Evolutionary conservation across 2,113 vertebrate species (phyloP), one percentile per base, ranked within the genome.

Genomic region (Oryzias curvinotus): DNA sequence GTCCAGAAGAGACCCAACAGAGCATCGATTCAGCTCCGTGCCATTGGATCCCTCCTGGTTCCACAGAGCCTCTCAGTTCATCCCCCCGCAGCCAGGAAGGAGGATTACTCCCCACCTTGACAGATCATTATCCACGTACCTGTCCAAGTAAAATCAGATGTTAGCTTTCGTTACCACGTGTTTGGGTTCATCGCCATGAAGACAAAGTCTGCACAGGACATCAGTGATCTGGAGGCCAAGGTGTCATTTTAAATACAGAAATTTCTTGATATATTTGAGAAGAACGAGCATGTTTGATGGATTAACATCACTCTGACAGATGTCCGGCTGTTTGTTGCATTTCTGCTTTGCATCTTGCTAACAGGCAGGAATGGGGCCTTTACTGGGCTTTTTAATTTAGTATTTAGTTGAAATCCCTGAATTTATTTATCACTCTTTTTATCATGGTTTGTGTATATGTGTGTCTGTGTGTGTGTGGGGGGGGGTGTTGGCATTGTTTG

Each of bases 1-100:
- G 83, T 90, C 79, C 85, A 88, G 84, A 68, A 79, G 78, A 82
- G 80, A 76, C 80, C 82, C 83, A 91, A 91, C 89, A 92, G 89
- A 91, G 90, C 81, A 44, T 43, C 66, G 46, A 91, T 92, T 92
- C 89, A 91, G 78, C 67, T 30, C 75, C 56, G 36, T 86, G 91
- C 79, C 89, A 91, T 84, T 69, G 73, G 88, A 92, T 90, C 87
- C 83, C 78, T 76, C 69, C 69, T 65, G 71, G 68, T 42, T 56
- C 36, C 81, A 85, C 78, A 85, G 77, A 83, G 74, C 70, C 85
- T 64, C 83, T 77, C 81, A 84, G 81, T 41, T 18, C 57, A 28
- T 65, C 58, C 73, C 81, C 80, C 58, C 71, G 55, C 70, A 78
- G 55, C 71, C 82, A 85, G 80, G 80, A 78, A 80, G 72, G 75